Evolutionary conservation across 1,140 invertebrate genomes (phyloP).

Genomic region (Chlorops oryzae): DNA sequence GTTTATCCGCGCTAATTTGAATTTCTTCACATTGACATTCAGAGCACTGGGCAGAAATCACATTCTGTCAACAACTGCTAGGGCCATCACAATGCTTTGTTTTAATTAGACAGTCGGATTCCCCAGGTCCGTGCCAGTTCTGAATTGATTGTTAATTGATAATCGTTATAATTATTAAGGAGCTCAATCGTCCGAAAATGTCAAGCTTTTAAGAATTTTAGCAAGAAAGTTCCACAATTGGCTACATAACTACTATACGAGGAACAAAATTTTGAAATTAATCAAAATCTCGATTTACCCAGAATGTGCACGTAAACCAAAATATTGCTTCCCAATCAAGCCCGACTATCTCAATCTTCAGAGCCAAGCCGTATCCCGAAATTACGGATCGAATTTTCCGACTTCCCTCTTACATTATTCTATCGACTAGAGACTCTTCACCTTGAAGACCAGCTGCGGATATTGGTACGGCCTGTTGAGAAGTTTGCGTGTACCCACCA

Average conservation of each 20-base stretch:
- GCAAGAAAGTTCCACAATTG: constrained; percentile 23
- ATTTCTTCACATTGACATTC: too few species aligned
- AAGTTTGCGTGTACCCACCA: constrained; percentile 28
- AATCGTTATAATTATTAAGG: constrained; percentile 42
- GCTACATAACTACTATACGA: constrained; percentile 36
- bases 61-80: too few species aligned
- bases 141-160: constrained; percentile 52
- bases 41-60: too few species aligned
- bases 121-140: constrained; percentile 66
- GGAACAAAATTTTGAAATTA: constrained; percentile 34
- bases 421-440: constrained; percentile 84
- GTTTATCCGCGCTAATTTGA: too few species aligned
- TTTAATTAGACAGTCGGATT: constrained; percentile 76
- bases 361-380: constrained; percentile 67
- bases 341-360: constrained; percentile 50
- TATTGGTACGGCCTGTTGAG: constrained; percentile 31
- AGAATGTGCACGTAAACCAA: constrained; percentile 25
- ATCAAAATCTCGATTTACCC: constrained; percentile 56
- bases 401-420: constrained; percentile 84
- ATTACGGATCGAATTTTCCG: constrained; percentile 74
- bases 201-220: constrained; percentile 15
- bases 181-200: constrained; percentile 6
- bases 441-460: constrained; percentile 77
- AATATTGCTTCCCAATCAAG: constrained; percentile 16
- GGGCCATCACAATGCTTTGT: constrained; percentile 69